A percentile compares a stretch with the other conserved stretches of the same genome.
Evolutionary conservation across 2,888 invertebrate genomes (phyloP).

Genomic region (Lampropteryx suffumata): DNA sequence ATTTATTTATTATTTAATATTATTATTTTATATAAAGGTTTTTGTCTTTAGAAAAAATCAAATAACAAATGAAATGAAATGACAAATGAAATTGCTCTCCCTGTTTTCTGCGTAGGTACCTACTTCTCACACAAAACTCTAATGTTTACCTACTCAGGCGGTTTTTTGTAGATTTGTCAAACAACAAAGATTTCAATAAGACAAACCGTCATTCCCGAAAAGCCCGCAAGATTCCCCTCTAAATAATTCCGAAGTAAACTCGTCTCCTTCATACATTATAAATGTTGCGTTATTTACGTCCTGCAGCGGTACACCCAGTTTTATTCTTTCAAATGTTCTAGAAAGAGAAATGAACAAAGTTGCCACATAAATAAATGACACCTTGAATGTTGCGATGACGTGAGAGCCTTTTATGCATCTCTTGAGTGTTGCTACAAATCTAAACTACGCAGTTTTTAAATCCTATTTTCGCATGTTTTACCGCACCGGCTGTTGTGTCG

Average conservation of each 20-base stretch:
- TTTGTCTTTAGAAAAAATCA: too few species aligned
- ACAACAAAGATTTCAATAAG: slow-evolving; percentile 24
- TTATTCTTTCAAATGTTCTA: slow-evolving; percentile 35
- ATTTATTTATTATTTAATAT: too few species aligned
- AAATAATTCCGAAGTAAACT: slow-evolving; percentile 35
- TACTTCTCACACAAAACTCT: too few species aligned
- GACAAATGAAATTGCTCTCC: too few species aligned
- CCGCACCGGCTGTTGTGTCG: too few species aligned
- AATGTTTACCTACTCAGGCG: too few species aligned
- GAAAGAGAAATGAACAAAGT: slow-evolving; percentile 67
- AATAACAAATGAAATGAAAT: too few species aligned
- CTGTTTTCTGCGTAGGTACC: too few species aligned
- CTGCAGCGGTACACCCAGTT: slow-evolving; percentile 25
- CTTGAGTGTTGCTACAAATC: slow-evolving; percentile 19
- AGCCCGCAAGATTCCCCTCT: slow-evolving; percentile 32
- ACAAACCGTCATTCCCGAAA: slow-evolving; percentile 18
- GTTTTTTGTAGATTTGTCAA: too few species aligned
- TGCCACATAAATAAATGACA: slow-evolving; percentile 75
- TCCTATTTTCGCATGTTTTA: too few species aligned
- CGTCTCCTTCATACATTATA: slow-evolving; percentile 37
- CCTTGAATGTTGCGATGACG: slow-evolving; percentile 56
- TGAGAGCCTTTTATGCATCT: slow-evolving; percentile 55
- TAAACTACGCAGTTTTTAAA: too few species aligned
- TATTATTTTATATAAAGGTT: too few species aligned
- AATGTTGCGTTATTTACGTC: slow-evolving; percentile 36